phyloP scores from a whole-genome alignment of 2,888 invertebrate species.

The Agapostemon virescens region DNA sequence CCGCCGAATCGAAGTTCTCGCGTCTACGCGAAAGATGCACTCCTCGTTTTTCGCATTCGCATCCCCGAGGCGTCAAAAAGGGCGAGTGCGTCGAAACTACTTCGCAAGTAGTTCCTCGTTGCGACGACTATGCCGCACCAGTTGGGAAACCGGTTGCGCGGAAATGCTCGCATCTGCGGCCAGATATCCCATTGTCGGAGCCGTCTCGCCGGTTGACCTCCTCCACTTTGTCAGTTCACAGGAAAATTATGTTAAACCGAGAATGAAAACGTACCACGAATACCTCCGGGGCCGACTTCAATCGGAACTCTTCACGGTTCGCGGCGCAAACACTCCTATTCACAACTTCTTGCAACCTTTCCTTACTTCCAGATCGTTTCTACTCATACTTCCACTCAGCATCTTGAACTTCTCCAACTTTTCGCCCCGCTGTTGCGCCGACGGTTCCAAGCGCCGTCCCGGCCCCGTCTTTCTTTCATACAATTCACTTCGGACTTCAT shows the following conservation, averaged over 20 bases:
- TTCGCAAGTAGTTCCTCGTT: conserved; percentile 37
- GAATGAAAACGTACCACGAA: conserved; percentile 33
- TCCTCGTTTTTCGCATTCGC: not conserved
- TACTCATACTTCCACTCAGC: not conserved
- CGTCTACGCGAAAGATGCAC: not conserved
- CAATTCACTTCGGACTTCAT: not conserved
- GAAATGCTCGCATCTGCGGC: conserved; percentile 16
- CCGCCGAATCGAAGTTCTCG: conserved; percentile 4
- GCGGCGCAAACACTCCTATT: conserved; percentile 23
- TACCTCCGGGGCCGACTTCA: conserved; percentile 6
- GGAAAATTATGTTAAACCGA: conserved; percentile 40
- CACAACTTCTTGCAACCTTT: conserved; percentile 10
- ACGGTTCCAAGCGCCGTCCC: not conserved
- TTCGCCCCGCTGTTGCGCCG: not conserved
- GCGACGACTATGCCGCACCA: conserved; percentile 32
- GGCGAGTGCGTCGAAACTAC: conserved; percentile 27
- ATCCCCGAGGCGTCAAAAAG: not conserved
- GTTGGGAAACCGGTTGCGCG: conserved; percentile 36
- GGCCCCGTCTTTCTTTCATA: not conserved
- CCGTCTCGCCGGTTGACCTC: conserved; percentile 23
- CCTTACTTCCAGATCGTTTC: not conserved
- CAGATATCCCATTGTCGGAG: conserved; percentile 21
- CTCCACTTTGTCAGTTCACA: conserved; percentile 15
- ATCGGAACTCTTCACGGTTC: conserved; percentile 18
- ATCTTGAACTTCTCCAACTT: conserved; percentile 22